Percentiles rank a stretch among this genome's conserved stretches.
Evolutionary conservation across 2,888 invertebrate species (phyloP).

Genomic region (Chaetogeoica ovagalla): DNA sequence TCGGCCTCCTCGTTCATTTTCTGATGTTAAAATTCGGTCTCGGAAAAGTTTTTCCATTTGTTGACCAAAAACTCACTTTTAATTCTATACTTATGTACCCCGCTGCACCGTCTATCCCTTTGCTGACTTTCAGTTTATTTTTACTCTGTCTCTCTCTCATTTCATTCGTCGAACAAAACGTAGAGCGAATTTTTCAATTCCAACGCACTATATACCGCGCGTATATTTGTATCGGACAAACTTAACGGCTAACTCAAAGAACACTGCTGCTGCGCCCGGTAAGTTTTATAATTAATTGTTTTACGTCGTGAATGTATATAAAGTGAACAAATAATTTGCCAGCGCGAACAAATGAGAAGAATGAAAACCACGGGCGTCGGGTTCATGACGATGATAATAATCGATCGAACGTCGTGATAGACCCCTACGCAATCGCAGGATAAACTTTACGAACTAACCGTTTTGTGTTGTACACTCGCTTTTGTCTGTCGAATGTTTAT

Average conservation of each 20-base stretch:
- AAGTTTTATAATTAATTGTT: slow-evolving; percentile 51
- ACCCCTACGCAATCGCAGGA: background rate
- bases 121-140: background rate
- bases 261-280: background rate
- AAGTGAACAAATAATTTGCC: slow-evolving; percentile 40
- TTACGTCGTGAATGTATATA: slow-evolving; percentile 20
- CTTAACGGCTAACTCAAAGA: slow-evolving; percentile 1
- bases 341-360: slow-evolving; percentile 9
- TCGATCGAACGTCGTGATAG: slow-evolving; percentile 33
- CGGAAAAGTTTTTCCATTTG: slow-evolving; percentile 37
- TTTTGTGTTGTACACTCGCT: slow-evolving; percentile 24
- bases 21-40: slow-evolving; percentile 13
- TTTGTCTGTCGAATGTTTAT: slow-evolving; percentile 38
- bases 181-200: slow-evolving; percentile 27
- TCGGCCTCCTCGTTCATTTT: background rate
- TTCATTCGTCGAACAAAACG: background rate
- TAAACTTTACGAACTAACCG: slow-evolving; percentile 28
- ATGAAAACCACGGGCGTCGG: slow-evolving; percentile 14
- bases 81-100: background rate
- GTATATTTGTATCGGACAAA: slow-evolving; percentile 9
- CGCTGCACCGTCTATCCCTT: background rate
- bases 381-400: slow-evolving; percentile 15
- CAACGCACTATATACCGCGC: background rate
- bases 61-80: slow-evolving; percentile 2
- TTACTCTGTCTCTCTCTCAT: too few relatives aligned